Base-by-base conservation (phyloP, 2,888 invertebrate species). In the Ophion ellenae region DNA sequence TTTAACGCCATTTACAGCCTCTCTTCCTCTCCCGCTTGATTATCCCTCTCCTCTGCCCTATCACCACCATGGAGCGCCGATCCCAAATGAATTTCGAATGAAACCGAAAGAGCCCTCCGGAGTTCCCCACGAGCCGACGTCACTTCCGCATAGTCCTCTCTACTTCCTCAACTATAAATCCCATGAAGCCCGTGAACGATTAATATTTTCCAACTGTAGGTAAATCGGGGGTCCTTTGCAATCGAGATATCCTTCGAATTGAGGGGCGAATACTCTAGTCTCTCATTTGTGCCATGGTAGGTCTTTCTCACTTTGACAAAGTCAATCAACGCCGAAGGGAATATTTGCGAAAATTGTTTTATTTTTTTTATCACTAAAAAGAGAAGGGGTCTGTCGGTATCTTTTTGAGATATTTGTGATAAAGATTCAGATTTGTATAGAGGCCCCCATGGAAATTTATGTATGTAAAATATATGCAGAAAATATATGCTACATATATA, bases 1-100 rank as follows among this genome's bases (percentile, higher is more conserved):
- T 92, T 91, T 92, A 89, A 92, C 91, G 92, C 90, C 88, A 89
- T 88, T 91, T 91, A 91, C 79, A 71, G 63, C 66, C 66, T 59
- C 80, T 71, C 87, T 85, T 82, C 83, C 88, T 74, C 88, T 77
- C 66, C 75, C 64, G 59, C 57, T 71, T 64, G 61, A 53, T 77
- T 45, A 57, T 84, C 32, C 57, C 28, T 61, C 40, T 36, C 59
- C 76, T 53, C 70, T 6, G 24, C 20, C 36, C n/a, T 32, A 36
- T 24, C n/a, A 61, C 32, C 32, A 7, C 11, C n/a, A 17, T 11
- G n/a, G 1, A 28, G 24, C 9, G 57, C 24, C 17, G 36, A 40
- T 57, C 24, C 40, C 57, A 10, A 20, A 40, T 36, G 6, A 36
- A 59, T 73, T 9, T n/a, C 28, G n/a, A 40, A 67, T 20, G 0